phyloP scores from a whole-genome alignment of 2,888 invertebrate genomes.

The Cyclophora albipunctata region DNA sequence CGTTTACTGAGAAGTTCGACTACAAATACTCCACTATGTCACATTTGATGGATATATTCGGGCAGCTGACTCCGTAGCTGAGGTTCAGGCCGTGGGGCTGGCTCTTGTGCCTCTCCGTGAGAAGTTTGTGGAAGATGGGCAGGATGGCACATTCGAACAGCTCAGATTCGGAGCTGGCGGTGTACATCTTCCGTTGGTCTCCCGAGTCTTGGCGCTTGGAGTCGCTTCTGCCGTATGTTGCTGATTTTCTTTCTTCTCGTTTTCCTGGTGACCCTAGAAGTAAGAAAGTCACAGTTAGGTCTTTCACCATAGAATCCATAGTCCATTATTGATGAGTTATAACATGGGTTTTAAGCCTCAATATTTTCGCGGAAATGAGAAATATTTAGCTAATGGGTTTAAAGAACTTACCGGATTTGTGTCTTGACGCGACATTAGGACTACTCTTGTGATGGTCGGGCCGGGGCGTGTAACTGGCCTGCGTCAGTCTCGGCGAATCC shows the following conservation, averaged over 20 bases:
- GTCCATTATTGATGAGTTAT: neutral
- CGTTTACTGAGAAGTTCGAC: slow-evolving; percentile 16
- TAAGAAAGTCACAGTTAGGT: too few species aligned
- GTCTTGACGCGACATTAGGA: slow-evolving; percentile 75
- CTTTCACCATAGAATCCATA: neutral
- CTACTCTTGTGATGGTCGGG: slow-evolving; percentile 78
- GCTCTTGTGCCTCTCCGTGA: slow-evolving; percentile 86
- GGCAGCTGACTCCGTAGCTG: slow-evolving; percentile 89
- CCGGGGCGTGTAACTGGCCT: slow-evolving; percentile 43
- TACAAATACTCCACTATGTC: slow-evolving; percentile 96
- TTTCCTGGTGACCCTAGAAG: slow-evolving; percentile 52
- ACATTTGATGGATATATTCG: slow-evolving; percentile 96
- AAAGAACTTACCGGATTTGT: slow-evolving; percentile 45
- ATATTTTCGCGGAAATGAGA: neutral
- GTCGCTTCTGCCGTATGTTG: slow-evolving; percentile 63
- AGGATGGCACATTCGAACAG: slow-evolving; percentile 89
- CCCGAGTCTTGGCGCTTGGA: slow-evolving; percentile 58
- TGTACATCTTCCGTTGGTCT: slow-evolving; percentile 77
- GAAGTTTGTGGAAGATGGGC: slow-evolving; percentile 93
- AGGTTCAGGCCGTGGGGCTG: slow-evolving; percentile 80
- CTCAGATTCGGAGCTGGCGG: slow-evolving; percentile 89
- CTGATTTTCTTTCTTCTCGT: slow-evolving; percentile 68
- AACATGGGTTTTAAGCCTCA: too few species aligned
- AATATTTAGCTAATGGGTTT: neutral
- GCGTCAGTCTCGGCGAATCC: slow-evolving; percentile 57